Percentiles rank a stretch among this genome's conserved stretches.
Evolutionary conservation across 2,797 vertebrate genomes (phyloP).

Genomic region (Cynopterus sphinx): DNA sequence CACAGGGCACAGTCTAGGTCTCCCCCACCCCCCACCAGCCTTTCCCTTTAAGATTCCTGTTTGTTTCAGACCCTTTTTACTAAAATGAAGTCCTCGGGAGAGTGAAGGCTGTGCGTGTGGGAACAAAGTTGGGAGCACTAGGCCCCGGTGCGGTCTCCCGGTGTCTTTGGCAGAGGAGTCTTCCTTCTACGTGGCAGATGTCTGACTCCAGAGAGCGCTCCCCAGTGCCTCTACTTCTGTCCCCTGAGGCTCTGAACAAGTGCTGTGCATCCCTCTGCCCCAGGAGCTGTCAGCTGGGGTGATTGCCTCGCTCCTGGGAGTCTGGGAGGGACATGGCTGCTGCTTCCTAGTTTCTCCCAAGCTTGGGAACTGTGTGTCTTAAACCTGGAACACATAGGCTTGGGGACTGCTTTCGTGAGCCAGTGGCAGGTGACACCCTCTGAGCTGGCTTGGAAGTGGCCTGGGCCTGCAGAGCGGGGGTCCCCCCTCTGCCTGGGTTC

Average conservation of each 20-base stretch:
- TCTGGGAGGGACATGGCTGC: not conserved
- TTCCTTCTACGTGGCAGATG: not conserved
- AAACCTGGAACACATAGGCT: not conserved
- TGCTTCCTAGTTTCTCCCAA: not conserved
- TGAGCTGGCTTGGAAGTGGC: not conserved
- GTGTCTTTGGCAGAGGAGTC: not conserved
- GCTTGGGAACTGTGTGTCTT: not conserved
- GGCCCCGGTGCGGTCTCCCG: too few species aligned
- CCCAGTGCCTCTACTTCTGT: not conserved
- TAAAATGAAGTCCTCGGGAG: not conserved
- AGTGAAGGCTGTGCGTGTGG: not conserved
- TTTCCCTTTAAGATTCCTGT: not conserved
- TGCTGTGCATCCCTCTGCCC: not conserved
- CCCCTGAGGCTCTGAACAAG: not conserved
- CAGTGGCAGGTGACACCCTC: not conserved
- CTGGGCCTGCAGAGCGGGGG: rapidly evolving
- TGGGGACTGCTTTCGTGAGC: not conserved
- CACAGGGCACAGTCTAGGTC: too few species aligned
- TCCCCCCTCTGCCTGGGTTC: too few species aligned
- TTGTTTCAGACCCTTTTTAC: not conserved
- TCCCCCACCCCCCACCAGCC: not conserved
- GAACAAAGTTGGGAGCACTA: not conserved
- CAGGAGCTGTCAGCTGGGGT: not conserved
- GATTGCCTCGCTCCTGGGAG: not conserved
- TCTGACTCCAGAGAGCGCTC: not conserved